A percentile compares a stretch with the other conserved stretches of the same genome.
Conservation (phyloP, 2,888 invertebrate genomes). For the Meteorus colon region DNA sequence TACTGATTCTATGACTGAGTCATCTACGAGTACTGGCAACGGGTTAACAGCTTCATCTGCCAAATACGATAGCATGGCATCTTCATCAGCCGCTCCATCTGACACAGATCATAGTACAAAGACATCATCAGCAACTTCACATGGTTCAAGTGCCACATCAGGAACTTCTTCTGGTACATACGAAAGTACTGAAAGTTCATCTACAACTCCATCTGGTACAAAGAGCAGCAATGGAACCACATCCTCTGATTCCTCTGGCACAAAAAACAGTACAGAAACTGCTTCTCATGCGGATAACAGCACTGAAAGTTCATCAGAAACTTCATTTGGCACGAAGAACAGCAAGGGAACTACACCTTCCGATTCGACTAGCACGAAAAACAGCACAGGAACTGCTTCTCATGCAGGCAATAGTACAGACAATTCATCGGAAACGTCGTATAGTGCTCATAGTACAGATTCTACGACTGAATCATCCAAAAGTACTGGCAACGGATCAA, state of each 20-base stretch:
- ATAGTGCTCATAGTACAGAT: too few species aligned
- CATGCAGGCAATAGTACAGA: background rate
- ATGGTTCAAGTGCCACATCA: background rate
- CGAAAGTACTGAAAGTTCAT: slow-evolving; percentile 2
- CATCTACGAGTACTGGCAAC: background rate
- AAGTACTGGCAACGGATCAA: background rate
- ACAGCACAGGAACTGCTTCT: background rate
- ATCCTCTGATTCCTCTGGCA: too few species aligned
- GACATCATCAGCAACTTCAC: background rate
- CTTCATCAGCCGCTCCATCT: slow-evolving; percentile 4
- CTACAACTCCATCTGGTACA: background rate
- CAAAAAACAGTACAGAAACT: background rate
- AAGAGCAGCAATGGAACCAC: background rate
- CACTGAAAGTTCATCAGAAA: too few species aligned
- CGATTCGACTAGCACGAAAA: background rate
- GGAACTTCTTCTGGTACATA: background rate
- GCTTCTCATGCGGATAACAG: background rate
- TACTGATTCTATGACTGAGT: background rate
- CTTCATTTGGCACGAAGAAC: background rate
- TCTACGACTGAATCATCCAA: background rate
- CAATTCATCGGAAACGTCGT: background rate
- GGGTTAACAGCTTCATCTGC: background rate
- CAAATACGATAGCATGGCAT: background rate
- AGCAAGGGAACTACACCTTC: background rate
- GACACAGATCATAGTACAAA: background rate